Evolutionary conservation across 2,113 vertebrate genomes (phyloP).

Genomic region (Hiodon alosoides): DNA sequence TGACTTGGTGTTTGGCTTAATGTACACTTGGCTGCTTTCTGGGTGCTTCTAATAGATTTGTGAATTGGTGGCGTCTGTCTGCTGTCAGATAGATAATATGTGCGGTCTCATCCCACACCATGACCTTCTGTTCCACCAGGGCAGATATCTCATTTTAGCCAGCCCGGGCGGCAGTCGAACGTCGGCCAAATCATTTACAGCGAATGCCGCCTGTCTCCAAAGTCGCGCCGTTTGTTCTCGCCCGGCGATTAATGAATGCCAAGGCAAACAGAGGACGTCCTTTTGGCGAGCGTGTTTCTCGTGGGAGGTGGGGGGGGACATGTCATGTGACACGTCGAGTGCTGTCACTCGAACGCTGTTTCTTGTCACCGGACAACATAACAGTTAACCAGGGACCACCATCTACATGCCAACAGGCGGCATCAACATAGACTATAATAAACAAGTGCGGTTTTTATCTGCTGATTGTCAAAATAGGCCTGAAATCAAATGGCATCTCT

Average conservation of each 20-base stretch:
- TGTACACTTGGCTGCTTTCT: neutral
- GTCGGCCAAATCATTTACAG: constrained; percentile 15
- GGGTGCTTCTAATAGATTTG: constrained; percentile 16
- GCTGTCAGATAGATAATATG: constrained; percentile 17
- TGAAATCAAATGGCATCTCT: too few species aligned
- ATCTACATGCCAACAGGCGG: too few species aligned
- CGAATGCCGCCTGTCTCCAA: constrained; percentile 12
- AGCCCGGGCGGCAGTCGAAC: neutral
- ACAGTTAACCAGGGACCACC: too few species aligned
- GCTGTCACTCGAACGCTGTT: too few species aligned
- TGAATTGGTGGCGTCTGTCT: constrained; percentile 8
- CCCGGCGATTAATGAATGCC: constrained; percentile 1
- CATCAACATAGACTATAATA: too few species aligned
- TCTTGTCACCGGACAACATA: too few species aligned
- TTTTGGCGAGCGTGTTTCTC: constrained; percentile 1
- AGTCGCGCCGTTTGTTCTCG: constrained; percentile 1
- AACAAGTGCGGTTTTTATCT: too few species aligned
- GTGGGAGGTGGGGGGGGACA: neutral
- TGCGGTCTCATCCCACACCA: constrained; percentile 1
- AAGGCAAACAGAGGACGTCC: constrained; percentile 3
- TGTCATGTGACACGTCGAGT: too few species aligned
- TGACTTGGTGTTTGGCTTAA: neutral
- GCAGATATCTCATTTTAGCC: constrained; percentile 20
- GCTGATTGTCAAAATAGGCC: too few species aligned
- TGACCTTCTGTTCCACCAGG: constrained; percentile 20